Percentiles rank a stretch among this genome's conserved stretches.
Conservation (phyloP, 2,888 invertebrate genomes). For the Alloscopus bannaensis region DNA sequence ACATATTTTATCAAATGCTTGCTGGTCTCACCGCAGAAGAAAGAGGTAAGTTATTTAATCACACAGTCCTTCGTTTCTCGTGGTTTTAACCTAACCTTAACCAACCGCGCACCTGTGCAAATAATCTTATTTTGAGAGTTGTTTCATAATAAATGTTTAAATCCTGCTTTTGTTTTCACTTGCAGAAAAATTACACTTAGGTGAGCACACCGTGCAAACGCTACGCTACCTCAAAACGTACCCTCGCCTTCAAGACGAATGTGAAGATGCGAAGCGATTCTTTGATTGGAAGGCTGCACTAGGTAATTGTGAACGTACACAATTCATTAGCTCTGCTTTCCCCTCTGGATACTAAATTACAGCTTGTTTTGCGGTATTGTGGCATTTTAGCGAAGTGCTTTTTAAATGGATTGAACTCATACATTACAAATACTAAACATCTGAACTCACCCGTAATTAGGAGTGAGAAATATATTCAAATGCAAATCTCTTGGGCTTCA, state of each 20-base stretch:
- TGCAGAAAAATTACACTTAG: slow-evolving; percentile 87
- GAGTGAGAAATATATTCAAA: no score
- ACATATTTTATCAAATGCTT: slow-evolving; percentile 97
- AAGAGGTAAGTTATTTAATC: slow-evolving; percentile 78
- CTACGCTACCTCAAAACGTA: slow-evolving; percentile 87
- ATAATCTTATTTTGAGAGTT: neutral
- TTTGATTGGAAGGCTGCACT: slow-evolving; percentile 95
- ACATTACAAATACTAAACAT: no score
- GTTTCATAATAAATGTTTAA: neutral
- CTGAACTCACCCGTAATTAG: no score
- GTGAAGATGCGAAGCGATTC: slow-evolving; percentile 86
- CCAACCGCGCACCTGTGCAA: no score
- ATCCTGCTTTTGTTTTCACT: slow-evolving; percentile 30
- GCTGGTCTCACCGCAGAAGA: slow-evolving; percentile 93
- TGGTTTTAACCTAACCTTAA: no score
- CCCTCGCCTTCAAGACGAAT: slow-evolving; percentile 83
- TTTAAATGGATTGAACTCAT: no score
- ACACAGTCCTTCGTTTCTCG: neutral
- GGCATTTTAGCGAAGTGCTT: no score
- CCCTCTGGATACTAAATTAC: no score
- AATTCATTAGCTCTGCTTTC: no score
- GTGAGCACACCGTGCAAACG: slow-evolving; percentile 88
- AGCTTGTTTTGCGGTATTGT: no score
- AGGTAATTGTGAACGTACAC: no score
- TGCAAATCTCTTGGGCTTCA: no score